Conservation (phyloP, 2,888 invertebrate species). For the Hirtodrosophila histrioides region DNA sequence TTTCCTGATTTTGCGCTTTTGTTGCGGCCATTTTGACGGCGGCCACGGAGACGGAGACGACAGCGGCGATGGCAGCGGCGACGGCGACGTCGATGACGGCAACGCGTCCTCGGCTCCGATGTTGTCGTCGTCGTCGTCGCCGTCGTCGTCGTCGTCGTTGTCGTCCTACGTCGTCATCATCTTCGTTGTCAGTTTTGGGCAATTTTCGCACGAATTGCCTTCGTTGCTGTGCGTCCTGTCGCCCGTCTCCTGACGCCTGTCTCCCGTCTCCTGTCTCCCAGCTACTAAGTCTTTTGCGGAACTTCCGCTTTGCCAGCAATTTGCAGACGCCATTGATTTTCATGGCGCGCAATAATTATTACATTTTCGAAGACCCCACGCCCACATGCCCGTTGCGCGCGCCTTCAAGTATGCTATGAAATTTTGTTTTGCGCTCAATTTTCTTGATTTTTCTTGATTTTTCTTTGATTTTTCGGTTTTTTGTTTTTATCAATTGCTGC, state of each 20-base stretch:
- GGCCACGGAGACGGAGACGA: conserved; percentile 24
- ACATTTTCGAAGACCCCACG: conserved; percentile 14
- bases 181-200: conserved; percentile 53
- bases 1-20: conserved; percentile 74
- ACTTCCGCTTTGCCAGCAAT: conserved; percentile 63
- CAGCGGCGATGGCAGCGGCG: conserved; percentile 16
- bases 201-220: conserved; percentile 60
- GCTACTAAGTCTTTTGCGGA: conserved; percentile 24
- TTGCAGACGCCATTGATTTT: conserved; percentile 69
- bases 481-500: conserved; percentile 56
- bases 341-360: conserved; percentile 64
- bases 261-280: neutral
- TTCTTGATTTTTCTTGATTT: conserved; percentile 40
- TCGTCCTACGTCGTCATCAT: conserved; percentile 24
- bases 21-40: conserved; percentile 62
- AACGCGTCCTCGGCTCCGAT: conserved; percentile 32
- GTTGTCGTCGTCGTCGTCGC: conserved; percentile 14
- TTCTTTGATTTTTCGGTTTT: conserved; percentile 30
- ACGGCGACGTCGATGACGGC: conserved; percentile 4
- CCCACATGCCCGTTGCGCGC: neutral
- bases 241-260: neutral
- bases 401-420: conserved; percentile 43
- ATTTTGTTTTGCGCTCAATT: conserved; percentile 34
- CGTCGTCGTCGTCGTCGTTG: conserved; percentile 10
- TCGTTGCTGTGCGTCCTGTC: conserved; percentile 25